Base-by-base conservation (phyloP, 2,888 invertebrate species). In the Tortricodes alternella region DNA sequence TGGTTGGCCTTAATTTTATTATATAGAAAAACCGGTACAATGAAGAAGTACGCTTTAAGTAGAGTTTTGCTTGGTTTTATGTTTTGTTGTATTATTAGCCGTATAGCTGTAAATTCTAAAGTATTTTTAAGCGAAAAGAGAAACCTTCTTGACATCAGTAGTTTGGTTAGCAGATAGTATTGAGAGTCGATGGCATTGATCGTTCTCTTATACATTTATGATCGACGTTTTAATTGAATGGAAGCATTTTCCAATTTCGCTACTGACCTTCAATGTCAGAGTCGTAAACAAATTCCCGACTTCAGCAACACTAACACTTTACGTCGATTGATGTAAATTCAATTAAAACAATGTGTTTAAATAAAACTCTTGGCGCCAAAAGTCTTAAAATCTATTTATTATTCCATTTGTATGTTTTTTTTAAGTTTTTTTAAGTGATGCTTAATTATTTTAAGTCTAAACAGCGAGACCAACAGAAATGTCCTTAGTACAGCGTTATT, bases 201-300 rank as follows among this genome's bases (percentile, higher is more conserved):
- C n/a, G n/a, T n/a, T n/a, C n/a, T n/a, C n/a, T n/a, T n/a, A 37
- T 6, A 3, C 34, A 23, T 49, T 49, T 39, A 39, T 29, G 19
- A 39, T 19, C 9, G 1, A 29, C 19, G 49, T 29, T 50, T 38
- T 27, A 21, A 27, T 21, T 9, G 32, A 32, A 34, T 63, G 62
- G 74, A 73, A 74, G 72, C 72, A 70, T 63, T 63, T 53, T 65
- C 64, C 64, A 70, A 71, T 72, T 74, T 68, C 69, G 65, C 60
- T 61, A 55, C 59, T 60, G 72, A 71, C 78, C 77, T 81, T 80
- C 74, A 64, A 32, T 65, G 59, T 62, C 65, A 74, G 68, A 74
- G 66, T 63, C 59, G 66, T 73, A 74, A 74, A 77, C 74, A 76
- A 60, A 71, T 67, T 64, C n/a, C n/a, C 63, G 67, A 67, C 72